Evolutionary conservation across 1,140 invertebrate genomes (phyloP), one percentile per base, ranked within the genome.

Genomic region (Liolophura sinensis): DNA sequence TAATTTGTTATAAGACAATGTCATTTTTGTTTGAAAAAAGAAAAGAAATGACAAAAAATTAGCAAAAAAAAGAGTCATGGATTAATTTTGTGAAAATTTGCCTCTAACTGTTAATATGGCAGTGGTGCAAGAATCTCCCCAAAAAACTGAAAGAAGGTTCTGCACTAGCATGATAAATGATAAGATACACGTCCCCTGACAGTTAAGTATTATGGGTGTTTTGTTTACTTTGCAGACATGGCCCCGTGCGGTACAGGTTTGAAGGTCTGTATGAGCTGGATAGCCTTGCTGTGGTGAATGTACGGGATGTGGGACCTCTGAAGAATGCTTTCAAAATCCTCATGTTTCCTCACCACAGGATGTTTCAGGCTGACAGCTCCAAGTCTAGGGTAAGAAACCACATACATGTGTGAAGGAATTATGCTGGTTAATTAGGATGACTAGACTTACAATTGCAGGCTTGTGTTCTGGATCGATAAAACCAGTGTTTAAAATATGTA

Each of bases 291-390:
- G 92, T 97, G 22, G 95, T 99, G 0, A 99, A 99, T 87, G 93
- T 98, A 5, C 88, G 93, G 73, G 95, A 98, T 69, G 75, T 95
- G 64, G 93, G 92, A 57, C 92, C 90, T 65, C 90, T 96, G 0
- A 96, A 95, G 82, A 91, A 95, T 82, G 93, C 94, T 5, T 97
- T 98, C 74, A 98, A 98, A 84, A 88, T 98, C 0, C 85, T 98
- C 63, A 95, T 94, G 65, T 96, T 96, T 81, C 94, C 95, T 18
- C 95, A 96, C 75, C 93, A 94, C 1, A 90, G 94, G 78, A 90
- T 97, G 51, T 96, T 97, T 83, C 94, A 96, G 76, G 95, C 94
- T 74, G 90, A 93, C 63, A 94, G 91, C 76, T 88, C 91, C 65
- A 90, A 90, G 66, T 90, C 90, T 63, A 96, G 96, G 86, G 85